A percentile compares a stretch with the other conserved stretches of the same genome.
phyloP scores from a whole-genome alignment of 2,113 vertebrate genomes.

The Pelobates fuscus region DNA sequence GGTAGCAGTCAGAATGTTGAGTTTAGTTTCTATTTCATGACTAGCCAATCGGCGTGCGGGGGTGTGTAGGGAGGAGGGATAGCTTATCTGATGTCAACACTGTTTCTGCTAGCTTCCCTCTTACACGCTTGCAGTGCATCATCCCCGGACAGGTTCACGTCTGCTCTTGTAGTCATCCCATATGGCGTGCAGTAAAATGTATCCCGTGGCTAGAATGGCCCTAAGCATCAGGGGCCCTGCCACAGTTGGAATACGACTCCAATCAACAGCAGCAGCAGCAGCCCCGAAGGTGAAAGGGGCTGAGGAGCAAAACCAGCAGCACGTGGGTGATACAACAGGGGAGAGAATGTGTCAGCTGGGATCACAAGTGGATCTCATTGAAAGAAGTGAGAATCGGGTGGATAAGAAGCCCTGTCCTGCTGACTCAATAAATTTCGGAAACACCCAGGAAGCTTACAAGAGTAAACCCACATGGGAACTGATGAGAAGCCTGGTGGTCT shows the following conservation, averaged over 20 bases:
- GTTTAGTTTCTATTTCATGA: neutral
- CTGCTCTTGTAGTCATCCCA: neutral
- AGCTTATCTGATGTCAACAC: neutral
- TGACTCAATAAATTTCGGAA: conserved; percentile 65
- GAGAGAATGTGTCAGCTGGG: neutral
- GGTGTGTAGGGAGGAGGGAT: conserved; percentile 28
- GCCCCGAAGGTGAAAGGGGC: conserved; percentile 36
- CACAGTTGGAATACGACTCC: neutral
- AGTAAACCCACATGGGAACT: conserved; percentile 78
- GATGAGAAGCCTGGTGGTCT: conserved; percentile 70
- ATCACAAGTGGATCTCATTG: neutral
- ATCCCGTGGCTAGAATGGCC: neutral
- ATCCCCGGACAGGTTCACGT: neutral
- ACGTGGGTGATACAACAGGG: neutral
- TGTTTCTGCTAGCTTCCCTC: neutral
- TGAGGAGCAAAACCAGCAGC: conserved; percentile 13
- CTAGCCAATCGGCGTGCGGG: conserved; percentile 20
- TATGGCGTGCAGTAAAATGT: conserved; percentile 39
- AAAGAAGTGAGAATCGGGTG: conserved; percentile 21
- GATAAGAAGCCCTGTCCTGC: conserved; percentile 17
- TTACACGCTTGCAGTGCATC: neutral
- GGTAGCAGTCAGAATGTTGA: neutral
- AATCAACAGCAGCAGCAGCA: conserved; percentile 6
- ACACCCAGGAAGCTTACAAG: conserved; percentile 70
- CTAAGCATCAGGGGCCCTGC: neutral